A percentile compares a stretch with the other conserved stretches of the same genome.
phyloP scores from a whole-genome alignment of 53 echinoderm and acorn worm genomes.

The Hippasteria phrygiana region DNA sequence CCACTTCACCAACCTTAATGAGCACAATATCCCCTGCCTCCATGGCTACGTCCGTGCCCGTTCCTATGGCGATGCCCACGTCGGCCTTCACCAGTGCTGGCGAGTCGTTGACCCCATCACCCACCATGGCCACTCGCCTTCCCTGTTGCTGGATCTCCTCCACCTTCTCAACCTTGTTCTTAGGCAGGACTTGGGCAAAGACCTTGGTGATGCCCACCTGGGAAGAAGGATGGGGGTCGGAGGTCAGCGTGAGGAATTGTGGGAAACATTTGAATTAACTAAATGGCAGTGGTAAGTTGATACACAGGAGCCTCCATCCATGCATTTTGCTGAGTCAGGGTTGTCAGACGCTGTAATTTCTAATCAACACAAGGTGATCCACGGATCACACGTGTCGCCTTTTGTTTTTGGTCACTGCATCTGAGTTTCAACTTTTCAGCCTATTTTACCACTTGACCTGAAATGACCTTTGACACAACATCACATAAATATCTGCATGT shows the following conservation, averaged over 20 bases:
- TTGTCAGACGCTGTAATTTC: too few relatives aligned
- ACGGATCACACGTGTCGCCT: too few relatives aligned
- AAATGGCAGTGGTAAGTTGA: too few relatives aligned
- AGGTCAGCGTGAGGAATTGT: background rate
- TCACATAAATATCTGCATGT: too few relatives aligned
- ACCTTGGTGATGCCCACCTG: conserved; percentile 94
- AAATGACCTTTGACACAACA: too few relatives aligned
- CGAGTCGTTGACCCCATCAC: conserved; percentile 97
- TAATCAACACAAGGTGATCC: too few relatives aligned
- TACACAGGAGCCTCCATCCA: too few relatives aligned
- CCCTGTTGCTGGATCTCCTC: conserved; percentile 84
- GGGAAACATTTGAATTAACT: background rate
- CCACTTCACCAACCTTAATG: conserved; percentile 79
- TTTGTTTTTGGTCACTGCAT: too few relatives aligned
- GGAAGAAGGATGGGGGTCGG: conserved; percentile 1
- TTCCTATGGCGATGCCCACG: conserved; percentile 99
- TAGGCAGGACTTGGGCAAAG: conserved; percentile 93
- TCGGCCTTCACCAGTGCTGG: conserved; percentile 97
- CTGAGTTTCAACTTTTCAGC: too few relatives aligned
- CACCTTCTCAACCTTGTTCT: conserved; percentile 93
- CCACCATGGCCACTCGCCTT: conserved; percentile 95
- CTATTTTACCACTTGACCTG: too few relatives aligned
- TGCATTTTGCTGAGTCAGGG: too few relatives aligned
- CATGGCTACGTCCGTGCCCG: conserved; percentile 97
- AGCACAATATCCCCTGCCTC: conserved; percentile 98